These are phyloP conservation scores for Merodon equestris DNA, from an alignment of 2,888 invertebrate species.

Conservation along the genomic window DNA sequence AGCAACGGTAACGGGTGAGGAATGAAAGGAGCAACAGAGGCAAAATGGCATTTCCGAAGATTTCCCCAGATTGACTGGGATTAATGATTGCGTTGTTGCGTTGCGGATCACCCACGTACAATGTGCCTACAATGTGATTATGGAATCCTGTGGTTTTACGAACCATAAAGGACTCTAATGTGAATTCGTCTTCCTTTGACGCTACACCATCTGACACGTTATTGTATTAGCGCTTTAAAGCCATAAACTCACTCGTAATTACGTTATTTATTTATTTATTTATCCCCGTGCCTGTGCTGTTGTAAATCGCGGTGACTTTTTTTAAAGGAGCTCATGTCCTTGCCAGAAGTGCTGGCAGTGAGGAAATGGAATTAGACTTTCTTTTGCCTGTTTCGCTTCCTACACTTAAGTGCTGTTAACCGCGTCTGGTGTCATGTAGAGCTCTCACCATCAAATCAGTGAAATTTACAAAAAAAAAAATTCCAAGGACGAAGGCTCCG, in stretches of 20 bases:
- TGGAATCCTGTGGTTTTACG: constrained; percentile 64
- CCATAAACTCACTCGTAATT: constrained; percentile 66
- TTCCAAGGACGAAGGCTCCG: constrained; percentile 46
- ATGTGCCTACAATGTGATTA: constrained; percentile 68
- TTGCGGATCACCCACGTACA: constrained; percentile 48
- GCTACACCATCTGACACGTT: constrained; percentile 7
- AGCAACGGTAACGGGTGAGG: constrained; percentile 6
- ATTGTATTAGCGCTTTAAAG: constrained; percentile 58
- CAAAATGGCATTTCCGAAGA: constrained; percentile 57
- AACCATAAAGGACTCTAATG: constrained; percentile 63
- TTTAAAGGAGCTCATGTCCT: constrained; percentile 29
- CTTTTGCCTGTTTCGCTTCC: constrained; percentile 44
- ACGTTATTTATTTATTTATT: constrained; percentile 37
- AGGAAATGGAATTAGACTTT: constrained; percentile 42
- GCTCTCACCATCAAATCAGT: constrained; percentile 43
- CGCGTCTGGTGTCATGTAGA: constrained; percentile 60
- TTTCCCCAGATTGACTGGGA: constrained; percentile 65
- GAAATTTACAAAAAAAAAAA: constrained; percentile 29
- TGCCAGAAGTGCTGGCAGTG: constrained; percentile 16
- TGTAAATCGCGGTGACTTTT: neutral
- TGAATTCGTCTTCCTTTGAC: constrained; percentile 30
- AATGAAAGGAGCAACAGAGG: constrained; percentile 20
- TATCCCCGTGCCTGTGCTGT: neutral
- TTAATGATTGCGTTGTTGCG: constrained; percentile 66
- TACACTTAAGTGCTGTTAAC: constrained; percentile 64